Conservation (phyloP, 2,797 vertebrate species). For the Periparus ater region DNA sequence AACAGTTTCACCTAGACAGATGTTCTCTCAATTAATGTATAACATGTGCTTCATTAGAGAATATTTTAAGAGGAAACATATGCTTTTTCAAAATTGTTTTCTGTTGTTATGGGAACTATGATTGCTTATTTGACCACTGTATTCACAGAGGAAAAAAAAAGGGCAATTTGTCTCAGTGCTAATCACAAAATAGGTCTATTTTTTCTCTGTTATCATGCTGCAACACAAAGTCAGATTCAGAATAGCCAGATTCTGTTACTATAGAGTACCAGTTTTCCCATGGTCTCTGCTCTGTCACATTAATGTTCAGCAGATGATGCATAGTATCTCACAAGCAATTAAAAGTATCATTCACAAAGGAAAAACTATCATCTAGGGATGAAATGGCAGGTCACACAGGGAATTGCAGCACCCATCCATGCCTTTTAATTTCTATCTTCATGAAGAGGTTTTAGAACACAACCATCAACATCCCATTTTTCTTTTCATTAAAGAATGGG, state of each 20-base stretch:
- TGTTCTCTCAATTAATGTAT: not conserved
- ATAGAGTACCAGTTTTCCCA: not conserved
- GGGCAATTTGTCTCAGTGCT: not conserved
- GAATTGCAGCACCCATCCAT: not conserved
- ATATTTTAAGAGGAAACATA: not conserved
- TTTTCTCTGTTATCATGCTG: not conserved
- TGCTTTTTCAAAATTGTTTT: not conserved
- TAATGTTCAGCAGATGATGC: not conserved
- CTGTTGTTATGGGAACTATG: not conserved
- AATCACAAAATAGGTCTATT: not conserved
- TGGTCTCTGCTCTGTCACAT: not conserved
- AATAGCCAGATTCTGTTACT: not conserved
- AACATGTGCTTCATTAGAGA: not conserved
- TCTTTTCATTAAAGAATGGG: not conserved
- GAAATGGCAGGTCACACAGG: not conserved
- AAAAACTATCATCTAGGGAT: not conserved
- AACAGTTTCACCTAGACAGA: not conserved
- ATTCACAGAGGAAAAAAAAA: not conserved
- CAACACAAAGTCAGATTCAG: not conserved
- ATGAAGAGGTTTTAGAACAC: conserved; percentile 4
- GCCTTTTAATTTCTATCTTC: not conserved
- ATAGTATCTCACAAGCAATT: not conserved
- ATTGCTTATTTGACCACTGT: not conserved
- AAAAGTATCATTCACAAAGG: not conserved
- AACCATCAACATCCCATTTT: not conserved